Percentiles rank a stretch among this genome's conserved stretches.
Evolutionary conservation across 1,140 invertebrate species (phyloP).

Genomic region (Zaprionus davidi): DNA sequence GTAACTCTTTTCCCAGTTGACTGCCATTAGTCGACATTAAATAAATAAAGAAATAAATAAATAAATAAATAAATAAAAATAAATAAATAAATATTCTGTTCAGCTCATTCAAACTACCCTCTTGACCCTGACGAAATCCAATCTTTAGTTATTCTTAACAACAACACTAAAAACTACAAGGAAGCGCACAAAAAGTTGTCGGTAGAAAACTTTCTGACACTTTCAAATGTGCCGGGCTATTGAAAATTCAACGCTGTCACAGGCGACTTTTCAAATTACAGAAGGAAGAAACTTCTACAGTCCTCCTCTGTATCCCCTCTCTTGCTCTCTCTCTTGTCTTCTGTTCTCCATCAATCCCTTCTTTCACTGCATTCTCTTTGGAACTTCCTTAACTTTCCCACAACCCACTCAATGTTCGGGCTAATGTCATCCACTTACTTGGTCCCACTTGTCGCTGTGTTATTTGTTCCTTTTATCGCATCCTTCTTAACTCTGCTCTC

Average conservation of each 20-base stretch:
- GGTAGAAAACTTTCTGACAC: conserved; percentile 50
- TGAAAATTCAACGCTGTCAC: conserved; percentile 51
- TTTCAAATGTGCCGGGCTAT: conserved; percentile 48
- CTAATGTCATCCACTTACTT: conserved; percentile 11
- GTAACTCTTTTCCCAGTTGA: too few species aligned
- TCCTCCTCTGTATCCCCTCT: background rate
- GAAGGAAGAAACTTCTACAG: conserved; percentile 39
- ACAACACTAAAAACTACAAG: conserved; percentile 15
- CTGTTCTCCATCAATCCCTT: background rate
- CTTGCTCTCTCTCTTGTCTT: too few species aligned
- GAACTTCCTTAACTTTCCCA: background rate
- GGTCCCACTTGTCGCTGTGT: background rate
- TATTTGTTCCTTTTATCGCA: conserved; percentile 7
- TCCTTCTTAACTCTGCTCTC: background rate
- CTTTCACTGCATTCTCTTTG: background rate
- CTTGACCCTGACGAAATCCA: background rate
- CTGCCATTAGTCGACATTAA: too few species aligned
- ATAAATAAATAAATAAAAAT: too few species aligned
- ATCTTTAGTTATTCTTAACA: conserved; percentile 23
- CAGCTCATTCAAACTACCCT: background rate
- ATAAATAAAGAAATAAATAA: too few species aligned
- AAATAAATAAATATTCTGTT: too few species aligned
- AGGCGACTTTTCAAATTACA: conserved; percentile 48
- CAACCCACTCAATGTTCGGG: conserved; percentile 10
- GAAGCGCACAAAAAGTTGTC: conserved; percentile 36